These are phyloP conservation scores for Phaethornis superciliosus DNA, from an alignment of 2,113 vertebrate species.

Conservation along the genomic window DNA sequence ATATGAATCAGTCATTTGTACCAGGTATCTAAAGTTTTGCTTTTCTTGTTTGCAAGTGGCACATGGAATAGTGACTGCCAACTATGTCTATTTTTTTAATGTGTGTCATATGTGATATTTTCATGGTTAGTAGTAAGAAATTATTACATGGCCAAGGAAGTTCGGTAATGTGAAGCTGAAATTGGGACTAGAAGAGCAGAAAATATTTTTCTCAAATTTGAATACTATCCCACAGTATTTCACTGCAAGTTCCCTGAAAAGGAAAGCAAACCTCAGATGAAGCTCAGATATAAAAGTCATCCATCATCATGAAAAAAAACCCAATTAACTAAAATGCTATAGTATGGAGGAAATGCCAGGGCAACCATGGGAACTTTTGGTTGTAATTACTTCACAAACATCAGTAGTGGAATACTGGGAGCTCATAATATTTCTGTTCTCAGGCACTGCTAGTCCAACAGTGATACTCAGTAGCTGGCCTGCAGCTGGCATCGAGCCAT, in stretches of 20 bases:
- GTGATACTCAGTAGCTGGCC: neutral
- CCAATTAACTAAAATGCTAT: neutral
- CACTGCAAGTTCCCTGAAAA: neutral
- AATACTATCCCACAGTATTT: neutral
- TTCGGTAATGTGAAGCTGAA: neutral
- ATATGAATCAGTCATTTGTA: neutral
- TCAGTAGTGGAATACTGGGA: neutral
- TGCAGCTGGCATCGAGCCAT: neutral
- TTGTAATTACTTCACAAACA: constrained; percentile 34
- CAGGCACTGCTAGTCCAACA: neutral
- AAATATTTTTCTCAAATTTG: neutral
- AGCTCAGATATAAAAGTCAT: neutral
- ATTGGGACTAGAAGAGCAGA: neutral
- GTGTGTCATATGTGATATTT: neutral
- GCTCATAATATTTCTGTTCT: neutral
- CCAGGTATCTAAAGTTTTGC: neutral
- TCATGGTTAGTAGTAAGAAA: neutral
- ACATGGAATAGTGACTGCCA: neutral
- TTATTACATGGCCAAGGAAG: neutral
- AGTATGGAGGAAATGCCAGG: neutral
- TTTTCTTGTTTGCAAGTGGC: neutral
- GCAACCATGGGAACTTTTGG: neutral
- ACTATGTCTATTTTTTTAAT: neutral
- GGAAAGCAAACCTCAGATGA: neutral
- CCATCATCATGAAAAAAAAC: neutral